Conservation (phyloP, 2,113 vertebrate species). For the Lophochroa leadbeateri region DNA sequence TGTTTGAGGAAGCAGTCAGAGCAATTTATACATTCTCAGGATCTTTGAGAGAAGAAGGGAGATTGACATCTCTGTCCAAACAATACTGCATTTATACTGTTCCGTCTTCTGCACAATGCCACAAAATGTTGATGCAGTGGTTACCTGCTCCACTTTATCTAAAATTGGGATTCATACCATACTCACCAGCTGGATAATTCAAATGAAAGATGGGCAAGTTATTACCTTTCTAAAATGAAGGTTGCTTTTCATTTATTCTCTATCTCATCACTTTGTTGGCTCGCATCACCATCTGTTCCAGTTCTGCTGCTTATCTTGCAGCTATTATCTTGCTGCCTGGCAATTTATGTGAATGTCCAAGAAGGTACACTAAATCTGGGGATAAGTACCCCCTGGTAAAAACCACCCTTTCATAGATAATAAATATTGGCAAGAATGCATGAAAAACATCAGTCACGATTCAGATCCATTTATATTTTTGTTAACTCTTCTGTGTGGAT, state of each 20-base stretch:
- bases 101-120: background rate
- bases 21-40: background rate
- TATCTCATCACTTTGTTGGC: background rate
- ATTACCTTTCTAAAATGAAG: background rate
- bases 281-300: background rate
- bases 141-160: background rate
- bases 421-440: background rate
- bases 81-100: background rate
- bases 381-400: background rate
- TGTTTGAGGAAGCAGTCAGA: background rate
- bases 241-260: background rate
- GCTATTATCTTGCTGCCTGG: background rate
- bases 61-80: background rate
- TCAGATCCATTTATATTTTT: background rate
- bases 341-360: background rate
- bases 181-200: background rate
- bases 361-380: background rate
- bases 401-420: background rate
- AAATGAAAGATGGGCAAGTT: background rate
- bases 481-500: background rate
- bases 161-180: rapidly evolving
- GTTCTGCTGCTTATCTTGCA: background rate
- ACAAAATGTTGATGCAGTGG: background rate
- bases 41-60: background rate
- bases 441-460: background rate